Evolutionary conservation across 2,113 vertebrate genomes (phyloP).

Genomic region (Gymnogyps californianus): DNA sequence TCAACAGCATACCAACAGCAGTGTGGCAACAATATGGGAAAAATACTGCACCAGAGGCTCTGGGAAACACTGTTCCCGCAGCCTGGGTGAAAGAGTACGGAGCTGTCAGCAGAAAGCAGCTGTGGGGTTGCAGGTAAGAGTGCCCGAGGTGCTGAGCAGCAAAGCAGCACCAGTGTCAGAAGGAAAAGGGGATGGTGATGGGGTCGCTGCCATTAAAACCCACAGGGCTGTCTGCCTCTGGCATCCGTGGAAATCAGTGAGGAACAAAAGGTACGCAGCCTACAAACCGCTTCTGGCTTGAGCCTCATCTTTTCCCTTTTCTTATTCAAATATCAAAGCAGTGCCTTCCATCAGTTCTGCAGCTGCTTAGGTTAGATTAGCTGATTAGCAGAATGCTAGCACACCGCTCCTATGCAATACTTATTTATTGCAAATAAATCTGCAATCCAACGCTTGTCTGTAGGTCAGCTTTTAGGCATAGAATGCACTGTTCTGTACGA

Average conservation of each 20-base stretch:
- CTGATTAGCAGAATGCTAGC: neutral
- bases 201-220: fast-evolving
- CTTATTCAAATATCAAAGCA: neutral
- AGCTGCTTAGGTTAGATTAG: neutral
- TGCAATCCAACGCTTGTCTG: neutral
- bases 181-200: neutral
- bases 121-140: neutral
- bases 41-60: neutral
- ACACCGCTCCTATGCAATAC: neutral
- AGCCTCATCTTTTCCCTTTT: neutral
- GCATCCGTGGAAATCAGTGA: neutral
- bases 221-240: neutral
- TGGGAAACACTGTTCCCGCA: neutral
- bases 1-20: neutral
- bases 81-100: too few species aligned
- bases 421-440: neutral
- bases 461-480: neutral
- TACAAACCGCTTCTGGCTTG: neutral
- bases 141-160: neutral
- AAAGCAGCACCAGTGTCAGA: neutral
- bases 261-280: neutral
- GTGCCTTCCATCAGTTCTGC: neutral
- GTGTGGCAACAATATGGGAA: too few species aligned
- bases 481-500: neutral
- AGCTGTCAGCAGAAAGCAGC: neutral